Evolutionary conservation across 2,113 vertebrate species (phyloP).

Genomic region (Poecilia latipinna): DNA sequence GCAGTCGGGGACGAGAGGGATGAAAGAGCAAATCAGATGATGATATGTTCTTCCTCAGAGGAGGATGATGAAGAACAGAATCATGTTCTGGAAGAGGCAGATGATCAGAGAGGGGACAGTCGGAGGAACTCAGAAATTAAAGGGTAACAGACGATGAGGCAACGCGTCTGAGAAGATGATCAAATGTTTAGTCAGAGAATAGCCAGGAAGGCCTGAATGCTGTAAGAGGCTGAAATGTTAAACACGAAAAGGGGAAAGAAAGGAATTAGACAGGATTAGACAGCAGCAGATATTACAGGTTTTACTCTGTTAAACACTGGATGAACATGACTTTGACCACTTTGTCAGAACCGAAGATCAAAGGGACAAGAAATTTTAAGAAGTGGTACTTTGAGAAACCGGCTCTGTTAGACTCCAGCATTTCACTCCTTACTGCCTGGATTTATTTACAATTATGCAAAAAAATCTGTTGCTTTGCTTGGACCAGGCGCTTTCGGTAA

Average conservation of each 20-base stretch:
- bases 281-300: too few relatives aligned
- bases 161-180: conserved; percentile 15
- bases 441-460: background rate
- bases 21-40: conserved; percentile 19
- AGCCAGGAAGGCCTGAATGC: conserved; percentile 1
- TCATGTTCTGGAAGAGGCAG: background rate
- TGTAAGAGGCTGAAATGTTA: conserved; percentile 2
- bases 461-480: background rate
- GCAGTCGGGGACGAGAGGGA: background rate
- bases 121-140: conserved; percentile 6
- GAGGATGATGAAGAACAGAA: background rate
- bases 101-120: conserved; percentile 9
- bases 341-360: background rate
- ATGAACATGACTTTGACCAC: background rate
- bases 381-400: background rate
- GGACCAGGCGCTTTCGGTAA: too few relatives aligned
- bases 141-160: conserved; percentile 7
- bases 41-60: background rate
- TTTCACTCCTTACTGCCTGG: background rate
- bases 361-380: background rate
- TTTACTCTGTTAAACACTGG: background rate
- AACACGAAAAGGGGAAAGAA: background rate
- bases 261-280: background rate
- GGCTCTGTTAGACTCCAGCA: background rate
- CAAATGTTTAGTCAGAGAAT: conserved; percentile 1